phyloP scores from a whole-genome alignment of 1,140 invertebrate species.

The Leptonema lineaticorne region DNA sequence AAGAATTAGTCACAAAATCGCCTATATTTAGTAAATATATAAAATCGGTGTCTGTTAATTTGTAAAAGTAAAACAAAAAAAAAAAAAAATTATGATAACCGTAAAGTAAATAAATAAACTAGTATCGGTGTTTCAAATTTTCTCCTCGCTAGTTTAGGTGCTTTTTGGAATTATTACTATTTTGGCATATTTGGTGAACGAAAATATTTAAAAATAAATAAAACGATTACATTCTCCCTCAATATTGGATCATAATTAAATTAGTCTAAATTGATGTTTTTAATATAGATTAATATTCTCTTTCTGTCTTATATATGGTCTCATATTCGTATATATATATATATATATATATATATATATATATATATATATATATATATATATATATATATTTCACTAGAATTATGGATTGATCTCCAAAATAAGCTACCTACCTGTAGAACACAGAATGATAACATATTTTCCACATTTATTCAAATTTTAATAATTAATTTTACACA shows the following conservation, averaged over 20 bases:
- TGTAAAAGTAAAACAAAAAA: too few species aligned
- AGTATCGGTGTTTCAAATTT: conserved; percentile 41
- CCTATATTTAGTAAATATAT: conserved; percentile 41
- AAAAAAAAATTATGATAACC: too few species aligned
- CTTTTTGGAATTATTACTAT: conserved; percentile 37
- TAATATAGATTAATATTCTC: conserved; percentile 12
- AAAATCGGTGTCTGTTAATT: conserved; percentile 42
- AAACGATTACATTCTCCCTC: conserved; percentile 31
- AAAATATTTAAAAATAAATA: too few species aligned
- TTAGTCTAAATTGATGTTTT: conserved; percentile 40
- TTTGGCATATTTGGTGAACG: conserved; percentile 37
- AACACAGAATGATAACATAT: too few species aligned
- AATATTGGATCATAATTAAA: conserved; percentile 37
- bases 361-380: conserved; percentile 33
- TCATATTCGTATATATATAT: conserved; percentile 34
- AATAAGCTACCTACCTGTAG: too few species aligned
- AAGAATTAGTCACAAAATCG: conserved; percentile 35
- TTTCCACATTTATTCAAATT: too few species aligned
- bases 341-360: too few species aligned
- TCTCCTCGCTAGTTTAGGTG: conserved; percentile 41
- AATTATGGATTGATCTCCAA: not conserved
- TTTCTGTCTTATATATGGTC: conserved; percentile 13
- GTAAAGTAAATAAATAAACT: too few species aligned
- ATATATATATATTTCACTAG: conserved; percentile 32
- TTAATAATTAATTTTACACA: too few species aligned